Conservation (phyloP, 2,113 vertebrate genomes). For the Callithrix jacchus region DNA sequence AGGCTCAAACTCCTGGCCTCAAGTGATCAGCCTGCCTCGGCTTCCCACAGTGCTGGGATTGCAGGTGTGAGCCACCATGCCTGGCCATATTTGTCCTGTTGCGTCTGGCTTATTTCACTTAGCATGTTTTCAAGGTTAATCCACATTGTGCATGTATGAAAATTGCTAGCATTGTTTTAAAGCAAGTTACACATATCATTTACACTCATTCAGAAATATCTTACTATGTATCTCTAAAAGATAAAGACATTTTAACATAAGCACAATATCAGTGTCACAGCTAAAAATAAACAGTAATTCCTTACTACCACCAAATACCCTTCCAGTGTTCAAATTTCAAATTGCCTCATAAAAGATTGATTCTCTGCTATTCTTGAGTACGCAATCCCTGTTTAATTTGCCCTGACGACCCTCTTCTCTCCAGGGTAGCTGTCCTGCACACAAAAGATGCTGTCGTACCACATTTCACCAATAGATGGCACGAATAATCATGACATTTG, state of each 20-base stretch:
- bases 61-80: background rate
- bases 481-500: background rate
- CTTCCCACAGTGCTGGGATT: background rate
- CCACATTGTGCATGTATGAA: background rate
- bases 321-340: background rate
- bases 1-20: too few species aligned
- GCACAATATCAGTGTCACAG: background rate
- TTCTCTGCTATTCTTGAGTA: background rate
- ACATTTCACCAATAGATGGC: conserved; percentile 48
- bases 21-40: too few species aligned
- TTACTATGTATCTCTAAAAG: background rate
- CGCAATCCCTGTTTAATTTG: background rate
- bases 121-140: background rate
- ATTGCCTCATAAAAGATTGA: background rate
- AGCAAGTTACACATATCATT: background rate
- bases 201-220: background rate
- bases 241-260: background rate
- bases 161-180: background rate
- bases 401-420: background rate
- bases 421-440: background rate
- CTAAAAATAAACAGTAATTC: background rate
- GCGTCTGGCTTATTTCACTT: background rate
- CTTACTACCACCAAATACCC: background rate
- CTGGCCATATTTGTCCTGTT: background rate
- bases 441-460: background rate